Base-by-base conservation (phyloP, 2,113 vertebrate genomes). In the Lipophrys pholis region DNA sequence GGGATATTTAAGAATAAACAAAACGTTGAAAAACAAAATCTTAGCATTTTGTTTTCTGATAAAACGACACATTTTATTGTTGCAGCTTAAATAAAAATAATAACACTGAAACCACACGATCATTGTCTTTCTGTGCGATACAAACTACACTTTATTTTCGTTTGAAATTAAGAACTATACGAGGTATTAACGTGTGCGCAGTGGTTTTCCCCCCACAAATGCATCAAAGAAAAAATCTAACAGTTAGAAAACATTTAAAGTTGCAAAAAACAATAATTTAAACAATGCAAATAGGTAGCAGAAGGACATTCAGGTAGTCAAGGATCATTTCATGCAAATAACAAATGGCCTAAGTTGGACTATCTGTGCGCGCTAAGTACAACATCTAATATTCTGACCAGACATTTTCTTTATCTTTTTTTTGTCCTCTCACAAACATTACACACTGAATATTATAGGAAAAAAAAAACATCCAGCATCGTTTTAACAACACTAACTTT, bases 341-440 rank as follows among this genome's bases (percentile, higher is more conserved):
- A 76, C 71, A 83, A 69, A 78, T 15, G 39, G 17, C n/a, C 49
- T 76, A 64, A 5, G 70, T 48, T 51, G 17, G 42, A 63, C 62
- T 70, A 76, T 50, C 11, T 36, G 14, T 78, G 70, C 77, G 84
- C 75, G 60, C 9, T 42, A 95, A 94, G 93, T 94, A 94, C 94
- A 95, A 95, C 91, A 87, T 30, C 95, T 88, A 91, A 91, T 93
- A 92, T 91, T 94, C 76, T 87, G 87, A 67, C 92, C 91, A 95
- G 93, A 93, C 73, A 69, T 30, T 30, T 30, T 30, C 21, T 30
- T 30, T 30, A 30, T 30, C 90, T 85, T 48, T 45, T 45, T 43
- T 45, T 91, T 93, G 90, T 94, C 90, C 91, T 94, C 90, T 94
- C 92, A 95, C 94, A 93, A 93, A 95, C 95, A 94, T 91, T 89